Conservation (phyloP, 2,888 invertebrate species). For the Lutraria lutraria region DNA sequence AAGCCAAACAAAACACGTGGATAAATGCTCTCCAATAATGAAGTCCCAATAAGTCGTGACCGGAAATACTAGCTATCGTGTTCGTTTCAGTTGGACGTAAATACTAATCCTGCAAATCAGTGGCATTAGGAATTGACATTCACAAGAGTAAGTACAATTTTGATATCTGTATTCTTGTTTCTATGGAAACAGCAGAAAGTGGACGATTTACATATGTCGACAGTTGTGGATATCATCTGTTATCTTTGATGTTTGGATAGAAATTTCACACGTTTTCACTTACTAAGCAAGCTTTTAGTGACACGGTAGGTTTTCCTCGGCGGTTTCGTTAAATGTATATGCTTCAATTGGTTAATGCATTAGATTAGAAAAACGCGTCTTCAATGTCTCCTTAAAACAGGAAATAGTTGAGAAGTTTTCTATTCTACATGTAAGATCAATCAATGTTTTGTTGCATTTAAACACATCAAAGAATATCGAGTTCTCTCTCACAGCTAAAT, state of each 20-base stretch:
- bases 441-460: no score
- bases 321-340: no score
- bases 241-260: not conserved
- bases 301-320: no score
- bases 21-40: slow-evolving; percentile 45
- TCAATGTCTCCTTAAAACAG: no score
- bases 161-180: slow-evolving; percentile 14
- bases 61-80: slow-evolving; percentile 44
- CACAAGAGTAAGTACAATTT: slow-evolving; percentile 2
- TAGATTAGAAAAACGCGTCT: no score
- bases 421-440: no score
- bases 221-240: not conserved
- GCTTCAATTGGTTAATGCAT: no score
- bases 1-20: slow-evolving; percentile 19
- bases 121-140: slow-evolving; percentile 17
- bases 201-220: not conserved
- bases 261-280: no score
- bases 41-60: slow-evolving; percentile 45
- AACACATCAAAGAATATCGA: no score
- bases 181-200: not conserved
- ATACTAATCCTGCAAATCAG: slow-evolving; percentile 1
- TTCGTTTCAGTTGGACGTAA: slow-evolving; percentile 50
- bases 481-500: no score
- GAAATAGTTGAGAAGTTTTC: no score
- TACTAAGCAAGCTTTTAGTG: no score